Evolutionary conservation across 2,797 vertebrate genomes (phyloP), one percentile per base, ranked within the genome.

Genomic region (Luscinia luscinia): DNA sequence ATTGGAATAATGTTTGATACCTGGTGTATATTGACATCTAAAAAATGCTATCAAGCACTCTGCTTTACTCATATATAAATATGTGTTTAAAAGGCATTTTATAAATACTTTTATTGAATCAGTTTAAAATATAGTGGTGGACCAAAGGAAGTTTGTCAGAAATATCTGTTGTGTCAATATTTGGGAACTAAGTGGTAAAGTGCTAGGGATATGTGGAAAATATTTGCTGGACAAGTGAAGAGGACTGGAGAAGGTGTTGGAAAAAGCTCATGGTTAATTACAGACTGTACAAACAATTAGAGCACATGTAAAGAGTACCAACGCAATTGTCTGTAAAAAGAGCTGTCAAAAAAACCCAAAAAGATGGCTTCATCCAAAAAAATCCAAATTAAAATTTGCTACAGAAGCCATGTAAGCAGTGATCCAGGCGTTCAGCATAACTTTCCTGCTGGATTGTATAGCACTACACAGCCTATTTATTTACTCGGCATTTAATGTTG

Each of bases 231-330:
- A 21, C 38, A 21, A 40, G 28, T 26, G 48, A 80, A 13, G 12
- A 70, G 36, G 30, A 3, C n/a, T 76, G 45, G 15, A 24, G 41
- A 76, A 61, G 15, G 28, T 92, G 32, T 84, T 87, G 87, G 19
- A 79, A 73, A 15, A 43, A 9, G 21, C 4, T 9, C 78, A 40
- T 1, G 0, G 6, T 61, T 88, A 24, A 83, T 78, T 36, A 41
- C 1, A 7, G 64, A 40, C 17, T 2, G 1, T 46, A 27, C 0
- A 0, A 82, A 26, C 27, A 73, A 32, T 14, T 9, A 59, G 17
- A 67, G 22, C 12, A 64, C 46, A 27, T 0, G 1, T 46, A 27
- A 67, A 73, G 18, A 0, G 0, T 51, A 52, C 24, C 32, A 76
- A 0, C 40, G 38, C 57, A 70, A 77, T 38, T 80, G 34, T 57